phyloP scores from a whole-genome alignment of 2,888 invertebrate genomes.

The Melolontha melolontha region DNA sequence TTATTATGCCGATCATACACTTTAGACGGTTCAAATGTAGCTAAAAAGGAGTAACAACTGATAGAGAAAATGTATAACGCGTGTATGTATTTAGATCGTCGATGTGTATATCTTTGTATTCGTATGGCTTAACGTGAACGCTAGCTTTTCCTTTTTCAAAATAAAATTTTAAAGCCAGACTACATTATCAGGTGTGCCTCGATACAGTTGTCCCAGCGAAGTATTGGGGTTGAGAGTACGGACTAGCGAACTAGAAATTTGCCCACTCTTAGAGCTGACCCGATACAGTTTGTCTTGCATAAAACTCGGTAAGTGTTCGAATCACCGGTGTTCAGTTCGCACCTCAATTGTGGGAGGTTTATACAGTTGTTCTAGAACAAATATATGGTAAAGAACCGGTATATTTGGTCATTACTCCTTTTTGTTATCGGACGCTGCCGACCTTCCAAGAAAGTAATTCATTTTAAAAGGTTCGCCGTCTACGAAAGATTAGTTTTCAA shows the following conservation, averaged over 20 bases:
- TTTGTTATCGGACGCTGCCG: slow-evolving; percentile 20
- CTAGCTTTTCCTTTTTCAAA: slow-evolving; percentile 46
- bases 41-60: too few relatives aligned
- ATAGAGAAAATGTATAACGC: too few relatives aligned
- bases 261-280: slow-evolving; percentile 32
- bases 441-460: slow-evolving; percentile 38
- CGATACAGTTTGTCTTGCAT: slow-evolving; percentile 43
- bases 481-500: slow-evolving; percentile 25
- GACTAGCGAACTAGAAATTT: slow-evolving; percentile 18
- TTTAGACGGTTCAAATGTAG: too few relatives aligned
- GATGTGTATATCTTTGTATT: too few relatives aligned
- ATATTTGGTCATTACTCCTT: slow-evolving; percentile 44
- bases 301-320: slow-evolving; percentile 53
- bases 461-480: slow-evolving; percentile 33
- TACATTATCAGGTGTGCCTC: slow-evolving; percentile 57
- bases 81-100: too few relatives aligned
- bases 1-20: too few relatives aligned
- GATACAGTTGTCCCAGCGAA: slow-evolving; percentile 49
- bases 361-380: slow-evolving; percentile 54
- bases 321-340: slow-evolving; percentile 52
- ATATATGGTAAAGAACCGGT: slow-evolving; percentile 45
- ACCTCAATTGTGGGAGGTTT: slow-evolving; percentile 55
- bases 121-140: neutral
- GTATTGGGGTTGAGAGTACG: slow-evolving; percentile 36
- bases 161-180: slow-evolving; percentile 56